Evolutionary conservation across 2,797 vertebrate genomes (phyloP), one percentile per base, ranked within the genome.

Genomic region (Ciconia nigra): DNA sequence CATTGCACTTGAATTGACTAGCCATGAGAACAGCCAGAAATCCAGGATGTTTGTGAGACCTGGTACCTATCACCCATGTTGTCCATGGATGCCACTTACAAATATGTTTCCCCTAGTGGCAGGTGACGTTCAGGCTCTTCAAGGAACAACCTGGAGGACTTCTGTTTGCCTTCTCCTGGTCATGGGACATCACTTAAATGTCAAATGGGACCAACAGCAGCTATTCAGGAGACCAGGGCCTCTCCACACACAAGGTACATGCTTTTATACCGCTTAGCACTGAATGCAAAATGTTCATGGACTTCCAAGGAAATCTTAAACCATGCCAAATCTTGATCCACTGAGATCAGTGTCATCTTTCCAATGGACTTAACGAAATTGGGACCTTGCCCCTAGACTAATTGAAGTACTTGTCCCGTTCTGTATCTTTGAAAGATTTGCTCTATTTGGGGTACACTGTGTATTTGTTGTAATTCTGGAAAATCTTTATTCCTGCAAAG

Each of bases 211-310:
- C 31, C 42, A 59, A 49, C 3, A 22, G 25, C 41, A 49, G 46
- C 41, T 57, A 17, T 22, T 71, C n/a, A 22, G 74, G 74, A 28
- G 35, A 37, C 11, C 22, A 66, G 14, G 7, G 15, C 9, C 29
- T 19, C 52, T 39, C 33, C 58, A 29, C 0, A 0, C 18, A 37
- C 3, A 66, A 73, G 15, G 28, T n/a, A 61, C 35, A 11, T 31
- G 16, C 25, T 88, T 69, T 61, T 47, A 9, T 22, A n/a, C 13
- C 1, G 1, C 22, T n/a, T 58, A 66, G 24, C 52, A 59, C 10
- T 24, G 20, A 73, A 62, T 5, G 7, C 25, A 78, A 86, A 77
- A 83, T 11, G 24, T 44, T 72, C 22, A 17, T 6, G 16, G 37
- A 58, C 46, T 83, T 93, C 63, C 5, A 6, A 85, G 54, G 44